These are phyloP conservation scores for Agonopterix alstromeriana DNA, from an alignment of 2,888 invertebrate genomes.

Conservation along the genomic window DNA sequence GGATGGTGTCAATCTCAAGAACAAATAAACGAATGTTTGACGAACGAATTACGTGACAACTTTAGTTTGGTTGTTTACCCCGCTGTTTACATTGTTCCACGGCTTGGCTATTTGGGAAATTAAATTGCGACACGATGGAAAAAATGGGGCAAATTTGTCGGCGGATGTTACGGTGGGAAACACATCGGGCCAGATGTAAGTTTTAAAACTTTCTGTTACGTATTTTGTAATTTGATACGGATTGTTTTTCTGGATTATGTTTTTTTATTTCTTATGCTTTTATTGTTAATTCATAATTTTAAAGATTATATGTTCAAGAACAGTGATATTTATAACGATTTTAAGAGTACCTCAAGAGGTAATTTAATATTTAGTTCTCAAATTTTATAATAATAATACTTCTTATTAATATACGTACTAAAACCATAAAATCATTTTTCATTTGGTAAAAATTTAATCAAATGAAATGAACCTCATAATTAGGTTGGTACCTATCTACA, in stretches of 20 bases:
- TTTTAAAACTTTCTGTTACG: constrained; percentile 5
- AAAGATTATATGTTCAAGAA: too few relatives aligned
- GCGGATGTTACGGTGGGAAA: constrained; percentile 24
- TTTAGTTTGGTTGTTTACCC: constrained; percentile 43
- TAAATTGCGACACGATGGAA: constrained; percentile 29
- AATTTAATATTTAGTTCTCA: too few relatives aligned
- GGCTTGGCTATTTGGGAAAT: constrained; percentile 36
- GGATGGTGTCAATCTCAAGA: constrained; percentile 65
- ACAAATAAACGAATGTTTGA: constrained; percentile 66
- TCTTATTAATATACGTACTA: too few relatives aligned
- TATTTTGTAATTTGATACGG: constrained; percentile 1
- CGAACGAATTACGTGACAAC: constrained; percentile 70
- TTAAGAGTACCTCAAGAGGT: too few relatives aligned
- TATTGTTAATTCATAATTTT: too few relatives aligned
- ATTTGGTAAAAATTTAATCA: too few relatives aligned
- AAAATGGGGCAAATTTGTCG: constrained; percentile 25
- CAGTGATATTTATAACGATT: too few relatives aligned
- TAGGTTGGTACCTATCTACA: too few relatives aligned
- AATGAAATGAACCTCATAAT: too few relatives aligned
- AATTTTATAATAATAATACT: too few relatives aligned
- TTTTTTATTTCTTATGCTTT: too few relatives aligned
- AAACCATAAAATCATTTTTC: too few relatives aligned
- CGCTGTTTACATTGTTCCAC: constrained; percentile 41
- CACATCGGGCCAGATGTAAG: constrained; percentile 8
- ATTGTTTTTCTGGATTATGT: not conserved